phyloP scores from a whole-genome alignment of 2,113 vertebrate species.

The Mirza zaza region DNA sequence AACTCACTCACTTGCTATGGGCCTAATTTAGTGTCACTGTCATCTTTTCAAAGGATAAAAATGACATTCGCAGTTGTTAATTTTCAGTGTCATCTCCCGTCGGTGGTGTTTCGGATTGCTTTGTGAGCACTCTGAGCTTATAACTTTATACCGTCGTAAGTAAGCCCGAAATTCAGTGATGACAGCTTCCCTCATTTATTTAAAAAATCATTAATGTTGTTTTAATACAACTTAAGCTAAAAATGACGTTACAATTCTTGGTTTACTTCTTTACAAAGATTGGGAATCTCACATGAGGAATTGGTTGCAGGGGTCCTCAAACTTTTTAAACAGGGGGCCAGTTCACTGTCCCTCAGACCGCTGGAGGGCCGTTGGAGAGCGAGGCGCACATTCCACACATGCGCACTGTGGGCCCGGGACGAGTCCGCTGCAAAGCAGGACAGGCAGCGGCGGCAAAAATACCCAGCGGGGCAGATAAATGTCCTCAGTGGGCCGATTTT shows the following conservation, averaged over 20 bases:
- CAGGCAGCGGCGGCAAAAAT: no score
- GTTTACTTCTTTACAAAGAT: not conserved
- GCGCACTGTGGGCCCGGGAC: no score
- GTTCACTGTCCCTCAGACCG: no score
- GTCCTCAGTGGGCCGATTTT: no score
- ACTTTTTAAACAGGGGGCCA: no score
- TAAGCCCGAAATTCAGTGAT: not conserved
- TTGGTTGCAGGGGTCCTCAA: not conserved
- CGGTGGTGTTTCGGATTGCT: rapidly evolving
- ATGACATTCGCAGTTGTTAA: rapidly evolving
- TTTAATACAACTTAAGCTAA: not conserved
- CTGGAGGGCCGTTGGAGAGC: no score
- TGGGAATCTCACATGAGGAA: not conserved
- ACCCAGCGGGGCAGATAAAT: no score
- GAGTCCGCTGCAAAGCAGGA: no score
- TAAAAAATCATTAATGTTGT: not conserved
- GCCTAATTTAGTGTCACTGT: rapidly evolving
- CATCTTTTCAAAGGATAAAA: not conserved
- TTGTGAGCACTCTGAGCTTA: not conserved
- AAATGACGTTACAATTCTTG: not conserved
- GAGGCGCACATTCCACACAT: no score
- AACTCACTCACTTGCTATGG: rapidly evolving
- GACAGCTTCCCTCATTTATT: not conserved
- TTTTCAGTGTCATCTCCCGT: rapidly evolving
- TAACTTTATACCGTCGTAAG: rapidly evolving